These are phyloP conservation scores for Patiria pectinifera DNA, from an alignment of 53 echinoderm and acorn worm species.

Conservation along the genomic window DNA sequence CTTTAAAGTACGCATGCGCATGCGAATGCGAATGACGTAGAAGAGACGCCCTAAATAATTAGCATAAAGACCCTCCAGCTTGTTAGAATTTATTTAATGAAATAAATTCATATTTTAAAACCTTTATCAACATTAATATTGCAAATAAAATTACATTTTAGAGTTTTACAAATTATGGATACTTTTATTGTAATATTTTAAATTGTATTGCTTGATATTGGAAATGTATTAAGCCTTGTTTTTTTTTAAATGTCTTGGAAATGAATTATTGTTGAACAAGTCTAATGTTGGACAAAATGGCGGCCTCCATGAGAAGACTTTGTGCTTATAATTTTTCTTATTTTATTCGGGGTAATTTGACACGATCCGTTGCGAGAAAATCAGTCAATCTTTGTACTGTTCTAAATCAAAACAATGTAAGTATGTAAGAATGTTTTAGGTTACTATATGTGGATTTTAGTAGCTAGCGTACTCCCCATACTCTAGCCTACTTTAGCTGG, in stretches of 20 bases:
- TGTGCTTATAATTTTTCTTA: background rate
- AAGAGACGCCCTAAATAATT: slow-evolving; percentile 54
- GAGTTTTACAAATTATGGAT: too few species aligned
- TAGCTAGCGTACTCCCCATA: too few species aligned
- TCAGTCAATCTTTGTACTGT: background rate
- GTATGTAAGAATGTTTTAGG: background rate
- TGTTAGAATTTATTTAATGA: background rate
- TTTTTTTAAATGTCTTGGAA: too few species aligned
- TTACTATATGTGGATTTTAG: background rate
- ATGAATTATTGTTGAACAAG: background rate
- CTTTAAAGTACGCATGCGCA: background rate
- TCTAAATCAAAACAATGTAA: background rate
- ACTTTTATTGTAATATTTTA: background rate
- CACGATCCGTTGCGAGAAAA: background rate
- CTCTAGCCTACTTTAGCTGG: too few species aligned
- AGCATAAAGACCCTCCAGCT: background rate
- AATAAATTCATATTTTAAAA: too few species aligned
- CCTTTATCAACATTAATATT: too few species aligned
- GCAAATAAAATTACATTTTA: too few species aligned
- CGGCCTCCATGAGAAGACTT: slow-evolving; percentile 45
- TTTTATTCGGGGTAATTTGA: slow-evolving; percentile 19
- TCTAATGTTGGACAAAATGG: slow-evolving; percentile 4
- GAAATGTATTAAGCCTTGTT: background rate
- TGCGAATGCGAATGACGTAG: slow-evolving; percentile 51
- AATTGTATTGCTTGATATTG: background rate